Base-by-base conservation (phyloP, 2,888 invertebrate genomes). In the Drosophila cognata region DNA sequence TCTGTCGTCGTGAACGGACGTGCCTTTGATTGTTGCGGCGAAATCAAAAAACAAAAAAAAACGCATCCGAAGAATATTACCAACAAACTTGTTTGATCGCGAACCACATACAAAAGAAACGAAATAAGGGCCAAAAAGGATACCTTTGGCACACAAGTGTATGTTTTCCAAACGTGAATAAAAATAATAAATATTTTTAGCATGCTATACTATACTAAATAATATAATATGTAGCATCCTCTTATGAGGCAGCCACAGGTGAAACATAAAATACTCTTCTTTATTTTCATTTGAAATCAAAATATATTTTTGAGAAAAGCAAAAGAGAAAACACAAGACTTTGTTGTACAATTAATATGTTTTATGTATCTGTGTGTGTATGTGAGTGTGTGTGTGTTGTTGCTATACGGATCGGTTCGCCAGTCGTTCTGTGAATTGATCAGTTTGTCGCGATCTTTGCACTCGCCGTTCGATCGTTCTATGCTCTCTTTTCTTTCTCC, bases 1-100 rank as follows among this genome's bases (percentile, higher is more conserved):
- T 56, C 82, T 74, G 79, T 89, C 82, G 72, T 59, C 76, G 90
- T 70, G 88, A 73, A 89, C 90, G 79, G 90, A 89, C 90, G 88
- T 82, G 75, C 60, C 62, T 65, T 56, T 52, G 36, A 28, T 55
- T 52, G 48, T 58, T 25, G 50, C 64, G 65, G 73, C 62, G 56
- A 55, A 63, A 31, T 43, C 16, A n/a, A 38, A 62, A 52, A 51
- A 48, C 56, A 68, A 82, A 76, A 75, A 67, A 81, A 16, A 46
- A 25, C 46, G 46, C 7, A 25, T 46, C 46, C 25, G 46, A 25
- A 76, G 74, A 84, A 89, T 76, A 76, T 74, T 76, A 76, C 71
- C 85, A 79, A 89, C 74, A 88, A 84, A 82, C 82, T 89, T 74
- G 85, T 64, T 77, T 52, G 48, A 62, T 56, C 57, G 21, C 18